phyloP scores from a whole-genome alignment of 2,113 vertebrate genomes.

The Gavia stellata region DNA sequence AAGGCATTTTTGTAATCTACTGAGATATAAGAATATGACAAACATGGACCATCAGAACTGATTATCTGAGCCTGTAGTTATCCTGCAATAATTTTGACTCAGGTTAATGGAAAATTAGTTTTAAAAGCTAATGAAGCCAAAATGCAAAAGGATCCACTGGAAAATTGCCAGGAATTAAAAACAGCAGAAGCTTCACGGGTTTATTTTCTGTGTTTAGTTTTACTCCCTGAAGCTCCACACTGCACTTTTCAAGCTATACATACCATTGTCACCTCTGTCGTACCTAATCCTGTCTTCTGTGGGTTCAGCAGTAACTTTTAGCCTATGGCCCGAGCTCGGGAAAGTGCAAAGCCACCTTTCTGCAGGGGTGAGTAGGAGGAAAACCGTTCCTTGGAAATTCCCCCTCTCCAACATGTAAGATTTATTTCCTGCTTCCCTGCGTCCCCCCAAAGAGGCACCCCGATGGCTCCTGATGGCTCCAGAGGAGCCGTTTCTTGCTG shows the following conservation, averaged over 20 bases:
- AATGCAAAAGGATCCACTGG: not conserved
- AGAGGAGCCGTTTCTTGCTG: not conserved
- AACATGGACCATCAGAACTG: not conserved
- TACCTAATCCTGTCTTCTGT: not conserved
- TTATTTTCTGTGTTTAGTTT: not conserved
- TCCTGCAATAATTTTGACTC: not conserved
- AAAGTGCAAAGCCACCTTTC: not conserved
- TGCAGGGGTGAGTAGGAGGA: not conserved
- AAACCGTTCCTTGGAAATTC: not conserved
- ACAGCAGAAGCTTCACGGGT: not conserved
- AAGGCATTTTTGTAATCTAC: not conserved
- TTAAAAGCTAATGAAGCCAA: not conserved
- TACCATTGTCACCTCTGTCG: not conserved
- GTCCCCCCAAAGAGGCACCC: fast-evolving
- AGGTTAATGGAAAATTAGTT: not conserved
- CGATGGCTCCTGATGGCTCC: not conserved
- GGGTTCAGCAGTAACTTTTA: not conserved
- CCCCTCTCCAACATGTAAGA: not conserved
- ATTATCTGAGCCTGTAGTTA: not conserved
- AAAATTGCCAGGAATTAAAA: not conserved
- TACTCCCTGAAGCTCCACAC: not conserved
- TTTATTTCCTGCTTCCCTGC: not conserved
- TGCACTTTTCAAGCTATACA: not conserved
- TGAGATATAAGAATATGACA: not conserved
- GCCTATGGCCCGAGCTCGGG: fast-evolving